These are phyloP conservation scores for Parapsyche elsis DNA, from an alignment of 1,140 invertebrate genomes.

Conservation along the genomic window DNA sequence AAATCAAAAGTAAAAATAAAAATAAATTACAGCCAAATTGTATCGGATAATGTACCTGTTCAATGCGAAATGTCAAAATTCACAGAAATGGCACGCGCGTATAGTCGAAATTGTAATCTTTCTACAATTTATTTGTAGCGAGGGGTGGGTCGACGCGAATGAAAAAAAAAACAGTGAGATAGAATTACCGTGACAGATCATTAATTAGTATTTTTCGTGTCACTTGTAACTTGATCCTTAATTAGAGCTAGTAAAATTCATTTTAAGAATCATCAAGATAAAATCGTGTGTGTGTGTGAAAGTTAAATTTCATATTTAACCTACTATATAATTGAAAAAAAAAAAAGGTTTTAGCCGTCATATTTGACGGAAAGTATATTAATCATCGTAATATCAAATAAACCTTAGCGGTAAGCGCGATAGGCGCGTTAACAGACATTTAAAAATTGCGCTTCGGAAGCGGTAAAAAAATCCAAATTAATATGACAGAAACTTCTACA, in stretches of 20 bases:
- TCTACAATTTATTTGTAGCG: too few relatives aligned
- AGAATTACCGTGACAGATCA: slow-evolving; percentile 53
- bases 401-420: not conserved
- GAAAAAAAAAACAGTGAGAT: slow-evolving; percentile 30
- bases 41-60: not conserved
- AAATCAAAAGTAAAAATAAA: too few relatives aligned
- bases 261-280: too few relatives aligned
- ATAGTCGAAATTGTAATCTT: too few relatives aligned
- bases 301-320: too few relatives aligned
- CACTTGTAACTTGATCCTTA: slow-evolving; percentile 49
- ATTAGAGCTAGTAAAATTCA: slow-evolving; percentile 30
- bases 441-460: slow-evolving; percentile 16
- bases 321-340: too few relatives aligned
- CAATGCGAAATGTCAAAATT: too few relatives aligned
- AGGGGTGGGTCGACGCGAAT: not conserved
- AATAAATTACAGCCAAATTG: not conserved
- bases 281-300: too few relatives aligned
- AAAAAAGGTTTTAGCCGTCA: not conserved
- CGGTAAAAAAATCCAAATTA: not conserved
- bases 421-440: slow-evolving; percentile 14
- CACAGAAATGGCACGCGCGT: too few relatives aligned
- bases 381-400: slow-evolving; percentile 25
- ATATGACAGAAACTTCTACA: slow-evolving; percentile 1
- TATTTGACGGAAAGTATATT: slow-evolving; percentile 3
- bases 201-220: slow-evolving; percentile 55